These are phyloP conservation scores for Scrobipalpa costella DNA, from an alignment of 2,888 invertebrate genomes.

Conservation along the genomic window DNA sequence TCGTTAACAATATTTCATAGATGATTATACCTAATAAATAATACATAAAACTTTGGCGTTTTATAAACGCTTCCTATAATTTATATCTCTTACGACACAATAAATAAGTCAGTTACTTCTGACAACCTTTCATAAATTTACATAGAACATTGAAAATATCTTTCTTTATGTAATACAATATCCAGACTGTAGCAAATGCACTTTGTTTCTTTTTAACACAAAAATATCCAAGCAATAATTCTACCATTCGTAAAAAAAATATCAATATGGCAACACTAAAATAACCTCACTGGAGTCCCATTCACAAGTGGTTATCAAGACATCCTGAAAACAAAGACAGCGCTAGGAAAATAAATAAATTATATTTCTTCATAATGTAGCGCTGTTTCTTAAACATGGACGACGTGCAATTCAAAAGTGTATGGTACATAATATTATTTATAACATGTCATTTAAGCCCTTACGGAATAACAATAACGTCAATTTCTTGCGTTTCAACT, in stretches of 20 bases:
- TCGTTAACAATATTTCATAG: background rate
- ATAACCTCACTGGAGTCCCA: slow-evolving; percentile 38
- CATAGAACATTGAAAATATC: slow-evolving; percentile 51
- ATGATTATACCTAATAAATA: slow-evolving; percentile 16
- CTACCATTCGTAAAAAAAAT: slow-evolving; percentile 37
- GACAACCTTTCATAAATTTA: slow-evolving; percentile 25
- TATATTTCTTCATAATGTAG: background rate
- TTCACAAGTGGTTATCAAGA: background rate
- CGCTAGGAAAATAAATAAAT: background rate
- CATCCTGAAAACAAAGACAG: background rate
- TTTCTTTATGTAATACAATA: slow-evolving; percentile 36
- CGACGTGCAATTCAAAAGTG: background rate
- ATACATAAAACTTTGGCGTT: slow-evolving; percentile 9
- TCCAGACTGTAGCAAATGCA: slow-evolving; percentile 64
- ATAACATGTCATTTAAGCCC: too few species aligned
- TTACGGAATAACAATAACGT: too few species aligned
- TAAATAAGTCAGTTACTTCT: slow-evolving; percentile 49
- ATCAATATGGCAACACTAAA: slow-evolving; percentile 66
- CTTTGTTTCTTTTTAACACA: slow-evolving; percentile 57
- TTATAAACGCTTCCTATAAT: slow-evolving; percentile 21
- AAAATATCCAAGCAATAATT: slow-evolving; percentile 35
- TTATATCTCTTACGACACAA: slow-evolving; percentile 46
- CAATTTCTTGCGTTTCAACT: too few species aligned
- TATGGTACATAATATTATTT: too few species aligned
- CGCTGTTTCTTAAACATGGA: background rate